phyloP scores from a whole-genome alignment of 2,113 vertebrate species.

The Bostrychus sinensis region DNA sequence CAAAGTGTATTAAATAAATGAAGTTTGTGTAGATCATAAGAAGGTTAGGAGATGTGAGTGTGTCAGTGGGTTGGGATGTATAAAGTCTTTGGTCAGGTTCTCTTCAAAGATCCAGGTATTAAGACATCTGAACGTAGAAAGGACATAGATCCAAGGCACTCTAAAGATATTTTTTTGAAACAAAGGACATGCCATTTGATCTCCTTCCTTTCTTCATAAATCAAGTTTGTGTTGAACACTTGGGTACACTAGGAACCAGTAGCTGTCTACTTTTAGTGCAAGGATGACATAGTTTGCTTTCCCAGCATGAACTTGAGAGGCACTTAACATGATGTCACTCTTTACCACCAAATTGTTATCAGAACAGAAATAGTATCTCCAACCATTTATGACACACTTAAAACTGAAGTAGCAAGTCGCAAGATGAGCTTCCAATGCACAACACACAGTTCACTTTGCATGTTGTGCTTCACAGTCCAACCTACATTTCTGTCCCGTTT shows the following conservation, averaged over 20 bases:
- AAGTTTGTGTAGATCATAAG: too few species aligned
- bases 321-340: conserved; percentile 1
- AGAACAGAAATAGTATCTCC: conserved; percentile 3
- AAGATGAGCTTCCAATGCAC: conserved; percentile 9
- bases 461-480: conserved; percentile 4
- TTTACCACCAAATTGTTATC: conserved; percentile 12
- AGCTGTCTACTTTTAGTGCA: neutral
- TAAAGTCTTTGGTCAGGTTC: too few species aligned
- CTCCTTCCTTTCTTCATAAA: too few species aligned
- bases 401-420: conserved; percentile 3
- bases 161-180: too few species aligned
- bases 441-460: neutral
- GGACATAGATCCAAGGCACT: too few species aligned
- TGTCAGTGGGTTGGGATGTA: too few species aligned
- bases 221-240: too few species aligned
- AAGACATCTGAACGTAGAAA: too few species aligned
- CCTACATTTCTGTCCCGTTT: neutral
- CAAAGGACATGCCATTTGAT: too few species aligned
- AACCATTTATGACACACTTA: conserved; percentile 11
- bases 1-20: too few species aligned
- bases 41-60: too few species aligned
- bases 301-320: conserved; percentile 2
- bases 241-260: neutral
- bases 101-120: too few species aligned
- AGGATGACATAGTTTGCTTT: neutral